Evolutionary conservation across 2,888 invertebrate species (phyloP), one percentile per base, ranked within the genome.

Genomic region (Sturmia bella): DNA sequence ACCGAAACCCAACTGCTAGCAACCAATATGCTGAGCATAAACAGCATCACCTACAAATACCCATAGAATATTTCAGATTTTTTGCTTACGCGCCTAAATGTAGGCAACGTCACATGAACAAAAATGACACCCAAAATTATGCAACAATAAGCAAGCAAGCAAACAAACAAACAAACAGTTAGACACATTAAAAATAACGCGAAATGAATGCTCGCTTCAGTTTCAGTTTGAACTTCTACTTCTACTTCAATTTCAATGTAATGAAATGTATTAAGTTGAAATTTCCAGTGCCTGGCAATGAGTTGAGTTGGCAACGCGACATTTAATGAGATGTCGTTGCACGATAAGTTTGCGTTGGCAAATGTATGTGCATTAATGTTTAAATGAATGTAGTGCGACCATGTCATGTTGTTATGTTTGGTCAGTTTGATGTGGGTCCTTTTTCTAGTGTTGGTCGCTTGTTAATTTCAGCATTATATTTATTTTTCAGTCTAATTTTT

Each of bases 261-360:
- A 76, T 83, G 79, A 80, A 82, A 78, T 78, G 82, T 78, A 66
- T 82, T 74, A 82, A 75, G 83, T 70, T 76, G 79, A 66, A 79
- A 37, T 75, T 69, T 61, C 43, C 27, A 69, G 32, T 61, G 68
- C 45, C 45, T 61, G 76, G 68, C 76, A 68, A 43, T 76, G 68
- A 61, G 74, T 61, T 75, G 68, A 63, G 76, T 83, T 80, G 68
- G 72, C 81, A 80, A 87, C 87, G 87, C 87, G 85, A 85, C 86
- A 88, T 87, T 88, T 87, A 88, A 88, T 88, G 88, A 87, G 87
- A 85, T 87, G 87, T 70, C 75, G 52, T 52, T 82, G 75, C 19
- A 39, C 52, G 43, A 15, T 27, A 50, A 27, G 12, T 57, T 11
- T 13, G 11, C 3, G 56, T n/a, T 57, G 12, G 24, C 52, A 19